Percentiles rank a stretch among this genome's conserved stretches.
phyloP scores from a whole-genome alignment of 2,113 vertebrate species.

The Trematomus loennbergii region DNA sequence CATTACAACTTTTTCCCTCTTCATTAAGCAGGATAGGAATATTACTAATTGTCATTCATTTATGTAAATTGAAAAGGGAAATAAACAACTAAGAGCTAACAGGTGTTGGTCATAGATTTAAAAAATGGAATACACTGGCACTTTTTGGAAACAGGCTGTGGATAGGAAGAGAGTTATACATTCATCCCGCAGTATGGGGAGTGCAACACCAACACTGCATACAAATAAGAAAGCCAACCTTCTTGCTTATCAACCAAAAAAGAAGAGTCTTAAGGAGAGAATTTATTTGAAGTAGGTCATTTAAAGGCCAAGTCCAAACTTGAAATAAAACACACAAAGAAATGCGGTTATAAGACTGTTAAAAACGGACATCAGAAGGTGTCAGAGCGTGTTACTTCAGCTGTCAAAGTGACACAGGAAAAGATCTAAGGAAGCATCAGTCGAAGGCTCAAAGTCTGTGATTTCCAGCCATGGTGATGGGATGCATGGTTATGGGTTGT shows the following conservation, averaged over 20 bases:
- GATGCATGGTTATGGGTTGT: too few relatives aligned
- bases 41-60: background rate
- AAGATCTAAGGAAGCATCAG: background rate
- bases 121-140: too few relatives aligned
- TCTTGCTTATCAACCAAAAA: slow-evolving; percentile 1
- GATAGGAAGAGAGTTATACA: background rate
- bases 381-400: slow-evolving; percentile 18
- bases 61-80: background rate
- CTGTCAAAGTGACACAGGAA: background rate
- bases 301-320: background rate
- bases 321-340: slow-evolving; percentile 12
- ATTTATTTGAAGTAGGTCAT: slow-evolving; percentile 32
- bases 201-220: background rate
- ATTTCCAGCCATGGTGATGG: too few relatives aligned
- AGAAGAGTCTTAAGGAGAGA: slow-evolving; percentile 16
- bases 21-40: background rate
- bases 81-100: background rate
- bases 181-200: background rate
- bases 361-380: slow-evolving; percentile 6
- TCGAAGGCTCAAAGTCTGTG: background rate
- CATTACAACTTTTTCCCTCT: background rate
- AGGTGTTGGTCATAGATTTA: background rate
- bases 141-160: background rate
- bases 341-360: slow-evolving; percentile 12
- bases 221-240: slow-evolving; percentile 6